These are phyloP conservation scores for Heliconius cydno DNA, from an alignment of 2,888 invertebrate genomes.

Conservation along the genomic window DNA sequence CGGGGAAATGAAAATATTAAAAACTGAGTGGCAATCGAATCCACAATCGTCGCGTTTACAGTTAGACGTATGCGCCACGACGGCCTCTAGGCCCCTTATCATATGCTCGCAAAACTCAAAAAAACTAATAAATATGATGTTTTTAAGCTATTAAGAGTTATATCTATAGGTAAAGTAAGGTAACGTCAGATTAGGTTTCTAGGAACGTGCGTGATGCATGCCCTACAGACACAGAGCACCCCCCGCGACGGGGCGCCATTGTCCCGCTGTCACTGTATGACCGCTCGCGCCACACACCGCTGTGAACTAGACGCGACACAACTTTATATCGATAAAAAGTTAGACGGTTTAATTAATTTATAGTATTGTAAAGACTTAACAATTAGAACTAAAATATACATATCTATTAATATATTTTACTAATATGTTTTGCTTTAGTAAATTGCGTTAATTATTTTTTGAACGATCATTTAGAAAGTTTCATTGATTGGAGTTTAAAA, in stretches of 20 bases:
- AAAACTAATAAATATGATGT: background rate
- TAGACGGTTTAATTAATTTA: background rate
- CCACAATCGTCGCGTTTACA: background rate
- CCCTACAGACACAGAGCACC: constrained; percentile 42
- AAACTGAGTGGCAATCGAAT: background rate
- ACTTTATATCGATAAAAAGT: constrained; percentile 47
- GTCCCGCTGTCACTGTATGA: constrained; percentile 69
- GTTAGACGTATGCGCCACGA: background rate
- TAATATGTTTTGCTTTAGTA: too few relatives aligned
- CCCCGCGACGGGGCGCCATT: constrained; percentile 70
- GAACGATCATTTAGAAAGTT: background rate
- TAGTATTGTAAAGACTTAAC: background rate
- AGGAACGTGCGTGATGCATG: constrained; percentile 37
- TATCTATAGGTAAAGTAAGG: background rate
- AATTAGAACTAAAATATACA: background rate
- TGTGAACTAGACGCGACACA: constrained; percentile 39
- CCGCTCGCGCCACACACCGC: constrained; percentile 69
- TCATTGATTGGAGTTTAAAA: background rate
- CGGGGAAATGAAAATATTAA: background rate
- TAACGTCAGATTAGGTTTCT: constrained; percentile 13
- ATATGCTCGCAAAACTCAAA: background rate
- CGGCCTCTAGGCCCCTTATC: background rate
- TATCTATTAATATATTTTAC: too few relatives aligned
- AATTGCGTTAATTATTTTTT: background rate
- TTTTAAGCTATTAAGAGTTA: background rate